Conservation (phyloP, 53 echinoderm and acorn worm genomes). For the Glandiceps talaboti region DNA sequence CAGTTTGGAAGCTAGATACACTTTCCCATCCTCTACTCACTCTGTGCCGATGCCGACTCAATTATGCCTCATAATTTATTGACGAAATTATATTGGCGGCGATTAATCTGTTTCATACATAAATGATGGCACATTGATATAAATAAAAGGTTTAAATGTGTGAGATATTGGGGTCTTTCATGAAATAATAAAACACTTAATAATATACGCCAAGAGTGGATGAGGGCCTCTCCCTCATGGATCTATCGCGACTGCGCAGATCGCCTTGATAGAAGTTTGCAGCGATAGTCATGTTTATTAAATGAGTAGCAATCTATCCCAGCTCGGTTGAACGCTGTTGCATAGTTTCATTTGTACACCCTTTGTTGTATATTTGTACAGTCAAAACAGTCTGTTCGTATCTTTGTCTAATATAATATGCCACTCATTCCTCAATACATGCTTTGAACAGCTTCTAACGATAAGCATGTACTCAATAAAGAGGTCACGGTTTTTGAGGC, state of each 20-base stretch:
- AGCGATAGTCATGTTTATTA: not conserved
- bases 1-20: not conserved
- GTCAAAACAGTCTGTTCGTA: too few relatives aligned
- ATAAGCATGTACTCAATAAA: too few relatives aligned
- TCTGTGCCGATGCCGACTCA: not conserved
- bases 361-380: not conserved
- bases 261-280: not conserved
- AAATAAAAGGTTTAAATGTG: not conserved
- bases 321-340: not conserved
- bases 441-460: too few relatives aligned
- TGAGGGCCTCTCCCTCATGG: not conserved
- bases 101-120: not conserved
- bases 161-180: not conserved
- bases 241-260: not conserved
- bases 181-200: not conserved
- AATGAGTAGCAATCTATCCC: not conserved
- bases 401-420: too few relatives aligned
- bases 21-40: not conserved
- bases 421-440: too few relatives aligned
- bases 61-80: not conserved
- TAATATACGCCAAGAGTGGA: not conserved
- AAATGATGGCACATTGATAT: not conserved
- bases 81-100: not conserved
- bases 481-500: too few relatives aligned
- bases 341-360: not conserved